Evolutionary conservation across 2,888 invertebrate genomes (phyloP), one percentile per base, ranked within the genome.

Genomic region (Tolmerus cingulatus): DNA sequence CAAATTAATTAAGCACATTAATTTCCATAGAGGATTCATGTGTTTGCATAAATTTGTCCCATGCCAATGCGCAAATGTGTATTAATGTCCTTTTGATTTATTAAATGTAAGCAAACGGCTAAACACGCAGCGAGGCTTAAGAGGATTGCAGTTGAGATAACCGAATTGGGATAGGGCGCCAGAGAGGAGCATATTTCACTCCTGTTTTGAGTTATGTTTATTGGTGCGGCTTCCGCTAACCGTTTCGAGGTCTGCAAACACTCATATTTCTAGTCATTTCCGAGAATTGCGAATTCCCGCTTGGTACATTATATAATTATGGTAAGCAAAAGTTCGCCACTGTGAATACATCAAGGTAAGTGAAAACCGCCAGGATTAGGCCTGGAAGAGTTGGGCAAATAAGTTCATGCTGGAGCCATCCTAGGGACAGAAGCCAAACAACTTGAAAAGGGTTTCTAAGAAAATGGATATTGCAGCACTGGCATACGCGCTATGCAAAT

Each of bases 1-100:
- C 82, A 82, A 82, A 82, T 82, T 82, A 82, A 82, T 82, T 82
- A 82, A 82, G 37, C 23, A 51, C 82, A 82, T 82, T 82, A 82
- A 82, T 82, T 82, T 57, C 40, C 57, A 82, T 55, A 57, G 66
- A 82, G 57, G 55, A 82, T 82, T 82, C 82, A 82, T 82, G 82
- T 82, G 82, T 40, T 57, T 57, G 82, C 82, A 82, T 82, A 82
- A 82, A 82, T 82, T 57, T 37, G 55, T 37, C 37, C 82, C 55
- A 27, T 82, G 66, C 66, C 82, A 82, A 82, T 82, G 82, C 82
- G 66, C 82, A 57, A 82, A 82, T 57, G 82, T 66, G 51, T 82
- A 66, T 66, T 34, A 82, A 82, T 82, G 66, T 66, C 66, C 37
- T 57, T 57, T 19, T 82, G 82, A 82, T 82, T 82, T 82, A 82